phyloP scores from a whole-genome alignment of 2,888 invertebrate genomes.

The Pseudococcus viburni region DNA sequence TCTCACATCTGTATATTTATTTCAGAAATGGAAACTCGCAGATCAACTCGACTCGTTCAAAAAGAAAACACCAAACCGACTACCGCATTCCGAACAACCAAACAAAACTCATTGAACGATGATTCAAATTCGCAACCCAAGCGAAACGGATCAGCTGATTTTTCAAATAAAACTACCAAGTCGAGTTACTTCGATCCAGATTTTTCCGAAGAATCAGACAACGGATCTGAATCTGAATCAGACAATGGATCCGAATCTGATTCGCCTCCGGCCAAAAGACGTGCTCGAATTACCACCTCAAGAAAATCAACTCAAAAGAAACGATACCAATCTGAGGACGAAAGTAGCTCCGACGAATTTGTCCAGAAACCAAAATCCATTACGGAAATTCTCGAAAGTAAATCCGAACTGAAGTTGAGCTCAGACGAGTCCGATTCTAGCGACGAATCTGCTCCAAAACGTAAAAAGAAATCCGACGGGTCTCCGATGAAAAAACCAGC shows the following conservation, averaged over 20 bases:
- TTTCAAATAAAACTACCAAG: background rate
- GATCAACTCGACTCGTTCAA: conserved; percentile 4
- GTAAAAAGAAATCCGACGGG: conserved; percentile 26
- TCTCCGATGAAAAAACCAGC: background rate
- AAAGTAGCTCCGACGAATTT: conserved; percentile 53
- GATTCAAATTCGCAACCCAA: background rate
- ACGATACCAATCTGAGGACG: conserved; percentile 53
- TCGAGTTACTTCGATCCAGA: conserved; percentile 63
- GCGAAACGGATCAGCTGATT: background rate
- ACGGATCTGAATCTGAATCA: conserved; percentile 19
- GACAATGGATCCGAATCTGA: conserved; percentile 55
- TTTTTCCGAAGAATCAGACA: conserved; percentile 25
- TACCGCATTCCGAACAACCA: background rate
- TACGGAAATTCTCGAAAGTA: conserved; percentile 29
- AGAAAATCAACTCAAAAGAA: conserved; percentile 1
- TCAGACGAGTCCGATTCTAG: conserved; percentile 17
- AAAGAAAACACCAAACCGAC: background rate
- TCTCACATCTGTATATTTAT: background rate
- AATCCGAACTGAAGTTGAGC: conserved; percentile 12
- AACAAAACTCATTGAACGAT: background rate
- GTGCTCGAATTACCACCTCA: background rate
- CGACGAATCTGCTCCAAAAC: background rate
- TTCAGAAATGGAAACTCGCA: conserved; percentile 41
- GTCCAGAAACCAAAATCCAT: conserved; percentile 5
- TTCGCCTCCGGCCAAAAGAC: conserved; percentile 20